A percentile compares a stretch with the other conserved stretches of the same genome.
phyloP scores from a whole-genome alignment of 1,140 invertebrate species.

The Drosophila jambulina region DNA sequence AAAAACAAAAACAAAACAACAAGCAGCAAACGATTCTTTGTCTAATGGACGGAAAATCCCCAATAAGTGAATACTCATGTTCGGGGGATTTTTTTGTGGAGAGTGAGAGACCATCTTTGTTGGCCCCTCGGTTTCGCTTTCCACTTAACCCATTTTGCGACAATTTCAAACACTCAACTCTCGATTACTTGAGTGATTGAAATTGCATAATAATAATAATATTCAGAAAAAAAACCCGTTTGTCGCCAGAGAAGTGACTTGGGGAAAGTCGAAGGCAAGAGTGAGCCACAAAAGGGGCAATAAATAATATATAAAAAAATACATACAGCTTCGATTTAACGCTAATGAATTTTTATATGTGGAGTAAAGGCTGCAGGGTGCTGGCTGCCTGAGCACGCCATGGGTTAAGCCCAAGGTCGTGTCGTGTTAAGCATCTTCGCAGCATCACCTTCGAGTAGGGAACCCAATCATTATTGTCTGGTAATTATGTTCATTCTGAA shows the following conservation, averaged over 20 bases:
- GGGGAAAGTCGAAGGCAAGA: background rate
- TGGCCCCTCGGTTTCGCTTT: constrained; percentile 15
- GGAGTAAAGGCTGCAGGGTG: background rate
- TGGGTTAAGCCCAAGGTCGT: constrained; percentile 36
- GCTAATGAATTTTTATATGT: background rate
- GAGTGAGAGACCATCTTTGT: constrained; percentile 3
- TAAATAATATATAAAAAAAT: background rate
- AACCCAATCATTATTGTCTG: constrained; percentile 4
- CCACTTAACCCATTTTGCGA: constrained; percentile 37
- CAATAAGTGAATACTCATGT: constrained; percentile 23
- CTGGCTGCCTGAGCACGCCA: background rate
- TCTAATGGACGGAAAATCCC: constrained; percentile 2
- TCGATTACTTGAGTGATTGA: constrained; percentile 1
- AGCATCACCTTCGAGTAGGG: background rate
- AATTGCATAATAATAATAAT: constrained; percentile 17
- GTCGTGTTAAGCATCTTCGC: background rate
- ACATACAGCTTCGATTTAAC: background rate
- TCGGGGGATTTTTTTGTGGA: constrained; percentile 13
- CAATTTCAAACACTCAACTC: background rate
- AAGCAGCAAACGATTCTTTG: constrained; percentile 4
- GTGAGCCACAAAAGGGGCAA: background rate
- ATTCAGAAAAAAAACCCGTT: constrained; percentile 6
- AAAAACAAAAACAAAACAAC: constrained; percentile 24
- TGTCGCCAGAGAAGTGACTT: constrained; percentile 10
- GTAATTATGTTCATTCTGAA: constrained; percentile 39